Evolutionary conservation across 2,797 vertebrate species (phyloP).

Genomic region (Coccyzus lansbergi): DNA sequence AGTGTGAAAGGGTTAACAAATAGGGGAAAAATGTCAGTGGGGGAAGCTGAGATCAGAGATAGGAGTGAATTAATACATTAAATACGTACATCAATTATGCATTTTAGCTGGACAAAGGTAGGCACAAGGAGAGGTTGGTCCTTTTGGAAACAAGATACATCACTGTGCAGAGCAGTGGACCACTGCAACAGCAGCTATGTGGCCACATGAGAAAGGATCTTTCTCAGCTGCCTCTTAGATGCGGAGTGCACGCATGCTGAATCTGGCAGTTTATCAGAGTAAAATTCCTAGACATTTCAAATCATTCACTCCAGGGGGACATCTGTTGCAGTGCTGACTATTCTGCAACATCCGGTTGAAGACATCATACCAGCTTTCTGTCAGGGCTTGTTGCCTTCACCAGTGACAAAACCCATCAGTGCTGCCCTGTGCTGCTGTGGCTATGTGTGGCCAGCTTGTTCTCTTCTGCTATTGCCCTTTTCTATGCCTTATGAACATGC

Average conservation of each 20-base stretch:
- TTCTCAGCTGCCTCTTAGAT: accelerated
- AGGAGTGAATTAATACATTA: not conserved
- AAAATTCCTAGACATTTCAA: not conserved
- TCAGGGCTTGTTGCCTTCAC: not conserved
- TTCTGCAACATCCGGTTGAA: not conserved
- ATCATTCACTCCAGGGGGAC: not conserved
- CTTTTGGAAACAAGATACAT: not conserved
- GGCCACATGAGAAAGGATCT: not conserved
- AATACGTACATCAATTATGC: not conserved
- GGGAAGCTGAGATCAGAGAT: not conserved
- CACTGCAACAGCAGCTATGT: not conserved
- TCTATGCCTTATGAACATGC: no score
- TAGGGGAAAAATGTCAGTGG: not conserved
- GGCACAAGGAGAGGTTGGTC: not conserved
- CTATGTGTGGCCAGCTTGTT: not conserved
- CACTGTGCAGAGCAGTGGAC: not conserved
- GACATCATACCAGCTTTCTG: not conserved
- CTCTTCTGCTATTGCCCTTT: not conserved
- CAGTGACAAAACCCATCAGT: not conserved
- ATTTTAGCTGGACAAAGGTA: not conserved
- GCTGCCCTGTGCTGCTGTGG: not conserved
- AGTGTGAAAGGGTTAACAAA: not conserved
- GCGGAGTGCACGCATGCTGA: accelerated
- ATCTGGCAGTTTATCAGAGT: not conserved
- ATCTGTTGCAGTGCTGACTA: not conserved